These are phyloP conservation scores for Eulemur mongoz DNA, from an alignment of 2,797 vertebrate genomes.

Conservation along the genomic window DNA sequence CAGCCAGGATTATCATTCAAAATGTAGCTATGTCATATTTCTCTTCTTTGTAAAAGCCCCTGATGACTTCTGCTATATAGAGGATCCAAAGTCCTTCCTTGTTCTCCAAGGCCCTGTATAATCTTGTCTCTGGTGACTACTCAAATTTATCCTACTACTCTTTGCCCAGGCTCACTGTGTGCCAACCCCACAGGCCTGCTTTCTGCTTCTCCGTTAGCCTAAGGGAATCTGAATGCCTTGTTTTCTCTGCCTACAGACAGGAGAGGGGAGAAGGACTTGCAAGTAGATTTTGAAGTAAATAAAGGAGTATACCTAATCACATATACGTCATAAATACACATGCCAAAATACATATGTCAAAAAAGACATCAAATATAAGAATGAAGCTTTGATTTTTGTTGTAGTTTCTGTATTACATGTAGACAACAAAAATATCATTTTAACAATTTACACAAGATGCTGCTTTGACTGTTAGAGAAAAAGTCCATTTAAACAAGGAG, in stretches of 20 bases:
- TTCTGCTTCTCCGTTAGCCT: neutral
- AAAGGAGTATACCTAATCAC: neutral
- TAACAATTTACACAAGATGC: neutral
- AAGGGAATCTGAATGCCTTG: neutral
- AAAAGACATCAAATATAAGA: neutral
- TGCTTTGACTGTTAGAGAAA: neutral
- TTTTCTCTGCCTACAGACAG: neutral
- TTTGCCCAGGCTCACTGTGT: neutral
- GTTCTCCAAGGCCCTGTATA: neutral
- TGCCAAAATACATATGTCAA: neutral
- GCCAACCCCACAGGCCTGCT: neutral
- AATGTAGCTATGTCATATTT: neutral
- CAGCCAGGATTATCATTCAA: neutral
- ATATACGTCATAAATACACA: neutral
- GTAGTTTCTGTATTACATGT: neutral
- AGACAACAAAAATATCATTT: neutral
- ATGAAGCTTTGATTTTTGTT: neutral
- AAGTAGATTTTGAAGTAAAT: neutral
- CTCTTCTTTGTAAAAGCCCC: neutral
- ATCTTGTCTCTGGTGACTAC: neutral
- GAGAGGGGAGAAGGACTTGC: neutral
- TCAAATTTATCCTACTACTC: neutral
- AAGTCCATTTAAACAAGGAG: neutral
- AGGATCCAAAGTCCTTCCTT: neutral
- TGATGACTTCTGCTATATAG: neutral